Conservation (phyloP, 2,113 vertebrate genomes). For the Paratilapia polleni region DNA sequence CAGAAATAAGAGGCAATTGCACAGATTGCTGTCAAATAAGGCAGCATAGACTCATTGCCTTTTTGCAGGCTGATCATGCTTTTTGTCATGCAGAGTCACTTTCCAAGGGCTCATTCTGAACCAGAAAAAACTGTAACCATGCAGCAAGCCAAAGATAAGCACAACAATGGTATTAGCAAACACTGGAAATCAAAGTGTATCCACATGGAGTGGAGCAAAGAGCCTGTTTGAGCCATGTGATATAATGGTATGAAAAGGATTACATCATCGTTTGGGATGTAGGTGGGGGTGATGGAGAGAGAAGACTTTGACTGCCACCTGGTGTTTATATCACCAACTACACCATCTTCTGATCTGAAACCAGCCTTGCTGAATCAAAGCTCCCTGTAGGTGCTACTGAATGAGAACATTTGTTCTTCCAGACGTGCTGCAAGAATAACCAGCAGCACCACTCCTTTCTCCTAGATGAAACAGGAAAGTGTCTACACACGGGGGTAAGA, state of each 20-base stretch:
- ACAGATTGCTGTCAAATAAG: neutral
- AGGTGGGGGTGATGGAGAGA: conserved; percentile 42
- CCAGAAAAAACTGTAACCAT: neutral
- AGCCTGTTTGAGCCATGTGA: conserved; percentile 65
- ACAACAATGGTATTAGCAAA: conserved; percentile 54
- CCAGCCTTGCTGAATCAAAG: conserved; percentile 40
- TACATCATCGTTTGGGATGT: conserved; percentile 73
- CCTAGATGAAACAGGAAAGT: conserved; percentile 42
- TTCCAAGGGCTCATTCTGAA: neutral
- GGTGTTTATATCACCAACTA: conserved; percentile 45
- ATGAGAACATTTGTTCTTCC: conserved; percentile 56
- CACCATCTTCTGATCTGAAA: conserved; percentile 18
- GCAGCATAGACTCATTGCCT: neutral
- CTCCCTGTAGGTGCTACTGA: conserved; percentile 43
- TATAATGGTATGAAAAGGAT: conserved; percentile 71
- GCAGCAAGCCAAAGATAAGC: conserved; percentile 33
- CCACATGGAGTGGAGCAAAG: conserved; percentile 40
- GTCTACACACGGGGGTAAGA: neutral
- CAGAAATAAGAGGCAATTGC: neutral
- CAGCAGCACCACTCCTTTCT: conserved; percentile 25
- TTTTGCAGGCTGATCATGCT: neutral
- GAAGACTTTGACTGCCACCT: conserved; percentile 75
- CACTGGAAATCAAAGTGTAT: conserved; percentile 52
- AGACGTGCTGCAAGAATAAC: conserved; percentile 50
- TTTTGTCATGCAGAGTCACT: neutral